Evolutionary conservation across 2,797 vertebrate species (phyloP).

Genomic region (Acrossocheilus fasciatus): DNA sequence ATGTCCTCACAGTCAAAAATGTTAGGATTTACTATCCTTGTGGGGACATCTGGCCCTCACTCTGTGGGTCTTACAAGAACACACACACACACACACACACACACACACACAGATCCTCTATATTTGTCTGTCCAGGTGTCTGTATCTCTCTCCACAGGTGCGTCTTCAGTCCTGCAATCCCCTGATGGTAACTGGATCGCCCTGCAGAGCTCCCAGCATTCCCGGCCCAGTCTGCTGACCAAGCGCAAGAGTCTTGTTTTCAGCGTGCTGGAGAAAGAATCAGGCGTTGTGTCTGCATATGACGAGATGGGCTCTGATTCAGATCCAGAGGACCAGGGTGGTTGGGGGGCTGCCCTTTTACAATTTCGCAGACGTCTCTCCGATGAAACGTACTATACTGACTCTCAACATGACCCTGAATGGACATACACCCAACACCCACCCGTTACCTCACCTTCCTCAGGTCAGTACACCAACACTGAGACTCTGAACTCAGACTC

Average conservation of each 20-base stretch:
- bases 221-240: slow-evolving; percentile 85
- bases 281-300: slow-evolving; percentile 86
- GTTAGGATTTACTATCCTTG: too few species aligned
- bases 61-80: too few species aligned
- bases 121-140: slow-evolving; percentile 19
- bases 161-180: slow-evolving; percentile 86
- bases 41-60: too few species aligned
- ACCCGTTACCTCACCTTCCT: slow-evolving; percentile 83
- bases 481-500: slow-evolving; percentile 91
- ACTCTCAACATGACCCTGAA: slow-evolving; percentile 79
- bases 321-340: slow-evolving; percentile 82
- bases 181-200: slow-evolving; percentile 95
- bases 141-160: slow-evolving; percentile 64
- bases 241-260: slow-evolving; percentile 88
- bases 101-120: background rate
- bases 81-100: background rate
- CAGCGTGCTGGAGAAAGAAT: slow-evolving; percentile 87
- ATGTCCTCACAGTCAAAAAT: too few species aligned
- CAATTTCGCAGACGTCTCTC: slow-evolving; percentile 76
- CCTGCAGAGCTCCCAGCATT: slow-evolving; percentile 83
- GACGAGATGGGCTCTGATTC: slow-evolving; percentile 89
- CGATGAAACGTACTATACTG: slow-evolving; percentile 79
- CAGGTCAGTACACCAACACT: slow-evolving; percentile 85
- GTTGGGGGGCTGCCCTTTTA: slow-evolving; percentile 73
- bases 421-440: slow-evolving; percentile 83